Evolutionary conservation across 2,888 invertebrate genomes (phyloP).

Genomic region (Candidula unifasciata): DNA sequence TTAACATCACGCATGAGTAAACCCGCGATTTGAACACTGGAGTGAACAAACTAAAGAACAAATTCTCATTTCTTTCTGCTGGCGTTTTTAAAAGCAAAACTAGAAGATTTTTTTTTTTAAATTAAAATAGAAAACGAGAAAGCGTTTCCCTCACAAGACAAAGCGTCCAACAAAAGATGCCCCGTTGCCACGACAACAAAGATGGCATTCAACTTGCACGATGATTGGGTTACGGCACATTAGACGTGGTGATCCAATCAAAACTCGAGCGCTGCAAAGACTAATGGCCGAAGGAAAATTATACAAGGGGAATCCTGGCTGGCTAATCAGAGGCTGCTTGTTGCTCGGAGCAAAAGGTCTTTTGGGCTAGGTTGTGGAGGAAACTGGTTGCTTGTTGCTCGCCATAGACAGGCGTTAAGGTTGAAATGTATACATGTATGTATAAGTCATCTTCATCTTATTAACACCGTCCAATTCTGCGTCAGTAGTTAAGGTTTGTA

Average conservation of each 20-base stretch:
- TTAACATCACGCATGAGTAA: no score
- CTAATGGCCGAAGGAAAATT: conserved; percentile 17
- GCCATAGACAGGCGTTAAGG: no score
- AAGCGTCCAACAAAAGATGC: not conserved
- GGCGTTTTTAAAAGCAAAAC: no score
- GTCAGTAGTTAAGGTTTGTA: no score
- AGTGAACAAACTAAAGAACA: no score
- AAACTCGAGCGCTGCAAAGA: not conserved
- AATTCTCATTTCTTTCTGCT: no score
- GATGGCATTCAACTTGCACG: conserved; percentile 30
- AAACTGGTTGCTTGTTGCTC: not conserved
- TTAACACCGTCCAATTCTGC: no score
- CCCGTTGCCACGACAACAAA: conserved; percentile 43
- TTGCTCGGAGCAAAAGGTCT: not conserved
- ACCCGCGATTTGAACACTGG: no score
- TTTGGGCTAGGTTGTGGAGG: not conserved
- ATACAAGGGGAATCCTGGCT: not conserved
- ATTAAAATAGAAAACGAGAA: not conserved
- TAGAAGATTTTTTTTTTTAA: no score
- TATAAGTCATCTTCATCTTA: no score
- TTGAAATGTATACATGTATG: no score
- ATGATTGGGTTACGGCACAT: conserved; percentile 44
- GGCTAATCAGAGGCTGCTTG: not conserved
- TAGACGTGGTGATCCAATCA: conserved; percentile 32
- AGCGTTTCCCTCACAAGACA: not conserved